A percentile compares a stretch with the other conserved stretches of the same genome.
phyloP scores from a whole-genome alignment of 2,113 vertebrate genomes.

The Crotalus viridis region DNA sequence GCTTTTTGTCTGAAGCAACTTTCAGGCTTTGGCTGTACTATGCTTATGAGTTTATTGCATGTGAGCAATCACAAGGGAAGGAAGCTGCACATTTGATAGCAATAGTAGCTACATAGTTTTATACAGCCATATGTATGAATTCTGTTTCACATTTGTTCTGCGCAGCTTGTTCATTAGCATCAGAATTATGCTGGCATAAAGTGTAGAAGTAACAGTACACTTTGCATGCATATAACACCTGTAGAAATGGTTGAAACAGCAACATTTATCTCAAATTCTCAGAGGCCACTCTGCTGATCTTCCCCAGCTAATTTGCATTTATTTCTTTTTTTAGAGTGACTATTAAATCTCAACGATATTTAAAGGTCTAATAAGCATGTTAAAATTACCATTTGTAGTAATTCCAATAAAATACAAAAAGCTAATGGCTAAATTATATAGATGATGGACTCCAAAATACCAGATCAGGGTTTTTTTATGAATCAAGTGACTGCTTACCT shows the following conservation, averaged over 20 bases:
- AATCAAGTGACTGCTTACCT: not conserved
- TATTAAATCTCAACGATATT: not conserved
- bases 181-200: not conserved
- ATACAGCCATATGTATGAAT: not conserved
- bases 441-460: not conserved
- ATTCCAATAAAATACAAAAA: not conserved
- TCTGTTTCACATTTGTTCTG: not conserved
- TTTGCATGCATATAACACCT: not conserved
- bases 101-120: not conserved
- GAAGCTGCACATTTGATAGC: not conserved
- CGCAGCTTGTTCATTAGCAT: not conserved
- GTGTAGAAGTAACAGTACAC: not conserved
- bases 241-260: not conserved
- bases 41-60: not conserved
- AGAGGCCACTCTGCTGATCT: not conserved
- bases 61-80: not conserved
- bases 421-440: not conserved
- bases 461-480: not conserved
- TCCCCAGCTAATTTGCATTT: not conserved
- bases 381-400: not conserved
- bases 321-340: not conserved
- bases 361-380: not conserved
- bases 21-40: not conserved
- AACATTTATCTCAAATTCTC: not conserved
- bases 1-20: not conserved